Percentiles rank a stretch among this genome's conserved stretches.
These are phyloP conservation scores for Salvelinus alpinus DNA, from an alignment of 2,113 vertebrate genomes.

Conservation along the genomic window DNA sequence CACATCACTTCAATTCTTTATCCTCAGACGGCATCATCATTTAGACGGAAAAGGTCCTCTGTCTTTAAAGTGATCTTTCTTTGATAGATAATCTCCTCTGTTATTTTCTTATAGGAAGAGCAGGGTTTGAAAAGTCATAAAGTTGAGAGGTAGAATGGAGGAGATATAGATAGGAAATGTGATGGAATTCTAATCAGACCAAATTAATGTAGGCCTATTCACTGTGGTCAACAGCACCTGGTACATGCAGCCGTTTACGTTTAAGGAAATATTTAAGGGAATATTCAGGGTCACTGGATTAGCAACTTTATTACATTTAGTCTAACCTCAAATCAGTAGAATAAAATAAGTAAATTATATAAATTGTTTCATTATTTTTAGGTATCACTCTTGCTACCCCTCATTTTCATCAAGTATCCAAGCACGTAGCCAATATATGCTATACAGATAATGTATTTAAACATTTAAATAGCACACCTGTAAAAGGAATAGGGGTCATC, in stretches of 20 bases:
- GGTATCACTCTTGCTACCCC: no score
- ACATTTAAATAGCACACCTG: background rate
- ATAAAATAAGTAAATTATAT: no score
- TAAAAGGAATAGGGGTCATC: constrained; percentile 34
- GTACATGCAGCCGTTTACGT: no score
- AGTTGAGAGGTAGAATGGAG: background rate
- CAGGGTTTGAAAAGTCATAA: background rate
- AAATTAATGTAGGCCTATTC: background rate
- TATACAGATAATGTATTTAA: no score
- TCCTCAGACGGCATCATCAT: constrained; percentile 15
- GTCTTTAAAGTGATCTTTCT: constrained; percentile 34
- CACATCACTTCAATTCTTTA: background rate
- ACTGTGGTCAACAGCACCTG: no score
- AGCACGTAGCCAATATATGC: no score
- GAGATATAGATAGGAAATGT: background rate
- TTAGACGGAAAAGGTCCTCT: constrained; percentile 14
- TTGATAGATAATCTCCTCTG: constrained; percentile 17
- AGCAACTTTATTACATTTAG: no score
- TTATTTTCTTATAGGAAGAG: constrained; percentile 5
- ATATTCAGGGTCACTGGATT: no score
- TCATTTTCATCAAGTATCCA: no score
- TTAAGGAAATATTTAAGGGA: no score
- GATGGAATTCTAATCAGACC: background rate
- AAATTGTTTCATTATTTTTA: no score
- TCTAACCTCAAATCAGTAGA: no score